Evolutionary conservation across 2,888 invertebrate genomes (phyloP).

Genomic region (Drosophila testacea): DNA sequence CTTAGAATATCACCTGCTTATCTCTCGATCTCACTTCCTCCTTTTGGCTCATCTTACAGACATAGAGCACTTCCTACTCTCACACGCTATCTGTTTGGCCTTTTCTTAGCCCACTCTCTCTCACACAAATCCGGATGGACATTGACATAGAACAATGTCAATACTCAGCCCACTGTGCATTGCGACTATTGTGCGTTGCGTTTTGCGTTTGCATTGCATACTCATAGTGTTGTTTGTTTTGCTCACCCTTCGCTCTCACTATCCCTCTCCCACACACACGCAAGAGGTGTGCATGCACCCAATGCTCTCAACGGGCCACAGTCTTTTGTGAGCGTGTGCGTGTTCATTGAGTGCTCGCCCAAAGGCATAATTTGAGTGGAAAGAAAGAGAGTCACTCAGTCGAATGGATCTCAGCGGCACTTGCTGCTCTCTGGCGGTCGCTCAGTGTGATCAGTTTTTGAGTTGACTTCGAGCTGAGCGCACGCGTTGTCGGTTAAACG

Average conservation of each 20-base stretch:
- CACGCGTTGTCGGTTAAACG: slow-evolving; percentile 66
- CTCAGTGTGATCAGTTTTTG: slow-evolving; percentile 82
- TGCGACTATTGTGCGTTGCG: slow-evolving; percentile 35
- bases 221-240: slow-evolving; percentile 63
- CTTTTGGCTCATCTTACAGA: slow-evolving; percentile 39
- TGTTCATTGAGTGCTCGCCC: slow-evolving; percentile 80
- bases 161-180: slow-evolving; percentile 69
- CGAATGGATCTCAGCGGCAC: slow-evolving; percentile 48
- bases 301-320: slow-evolving; percentile 25
- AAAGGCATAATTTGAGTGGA: slow-evolving; percentile 54
- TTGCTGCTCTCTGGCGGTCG: slow-evolving; percentile 60
- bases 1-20: slow-evolving; percentile 63
- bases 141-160: slow-evolving; percentile 32
- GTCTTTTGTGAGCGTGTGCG: slow-evolving; percentile 62
- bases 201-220: slow-evolving; percentile 68
- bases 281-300: slow-evolving; percentile 4
- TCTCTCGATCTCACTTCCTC: slow-evolving; percentile 70
- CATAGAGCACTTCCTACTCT: slow-evolving; percentile 42
- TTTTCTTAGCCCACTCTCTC: slow-evolving; percentile 33
- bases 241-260: slow-evolving; percentile 42
- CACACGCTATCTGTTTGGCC: slow-evolving; percentile 32
- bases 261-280: background rate
- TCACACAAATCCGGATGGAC: slow-evolving; percentile 1
- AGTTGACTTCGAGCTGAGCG: slow-evolving; percentile 83
- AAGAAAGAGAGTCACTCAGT: slow-evolving; percentile 1